These are phyloP conservation scores for Bombyx mandarina DNA, from an alignment of 1,140 invertebrate species.

Conservation along the genomic window DNA sequence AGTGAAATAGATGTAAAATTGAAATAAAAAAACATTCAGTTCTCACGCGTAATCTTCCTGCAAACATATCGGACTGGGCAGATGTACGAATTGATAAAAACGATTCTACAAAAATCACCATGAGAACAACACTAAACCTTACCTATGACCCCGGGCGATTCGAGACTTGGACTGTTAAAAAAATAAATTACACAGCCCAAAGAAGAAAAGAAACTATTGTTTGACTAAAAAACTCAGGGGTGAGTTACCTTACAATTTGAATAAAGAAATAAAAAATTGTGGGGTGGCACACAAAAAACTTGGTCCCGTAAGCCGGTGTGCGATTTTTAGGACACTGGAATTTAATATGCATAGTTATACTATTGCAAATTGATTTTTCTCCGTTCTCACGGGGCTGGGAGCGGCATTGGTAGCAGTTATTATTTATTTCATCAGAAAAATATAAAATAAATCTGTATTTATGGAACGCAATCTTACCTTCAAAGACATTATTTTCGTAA, in stretches of 20 bases:
- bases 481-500: too few relatives aligned
- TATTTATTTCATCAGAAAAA: too few relatives aligned
- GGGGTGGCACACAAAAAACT: slow-evolving; percentile 48
- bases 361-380: slow-evolving; percentile 46
- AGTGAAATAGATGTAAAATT: too few relatives aligned
- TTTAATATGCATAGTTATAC: slow-evolving; percentile 31
- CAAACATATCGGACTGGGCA: slow-evolving; percentile 29
- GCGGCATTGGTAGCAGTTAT: too few relatives aligned
- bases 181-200: slow-evolving; percentile 50
- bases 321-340: slow-evolving; percentile 46
- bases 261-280: slow-evolving; percentile 36
- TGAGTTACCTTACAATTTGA: slow-evolving; percentile 56
- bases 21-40: neutral
- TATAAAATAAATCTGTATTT: too few relatives aligned
- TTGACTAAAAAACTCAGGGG: slow-evolving; percentile 53
- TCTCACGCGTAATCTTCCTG: slow-evolving; percentile 31
- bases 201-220: slow-evolving; percentile 51
- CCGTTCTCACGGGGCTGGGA: slow-evolving; percentile 43
- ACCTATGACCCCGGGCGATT: slow-evolving; percentile 62
- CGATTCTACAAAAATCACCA: slow-evolving; percentile 34
- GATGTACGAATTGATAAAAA: slow-evolving; percentile 41
- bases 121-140: slow-evolving; percentile 45
- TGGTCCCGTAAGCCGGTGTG: slow-evolving; percentile 30
- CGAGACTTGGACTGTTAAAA: slow-evolving; percentile 44
- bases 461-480: too few relatives aligned